Percentiles rank a stretch among this genome's conserved stretches.
These are phyloP conservation scores for Parazoanthus darwini DNA, from an alignment of 92 coral and sea anemone genomes.

Conservation along the genomic window DNA sequence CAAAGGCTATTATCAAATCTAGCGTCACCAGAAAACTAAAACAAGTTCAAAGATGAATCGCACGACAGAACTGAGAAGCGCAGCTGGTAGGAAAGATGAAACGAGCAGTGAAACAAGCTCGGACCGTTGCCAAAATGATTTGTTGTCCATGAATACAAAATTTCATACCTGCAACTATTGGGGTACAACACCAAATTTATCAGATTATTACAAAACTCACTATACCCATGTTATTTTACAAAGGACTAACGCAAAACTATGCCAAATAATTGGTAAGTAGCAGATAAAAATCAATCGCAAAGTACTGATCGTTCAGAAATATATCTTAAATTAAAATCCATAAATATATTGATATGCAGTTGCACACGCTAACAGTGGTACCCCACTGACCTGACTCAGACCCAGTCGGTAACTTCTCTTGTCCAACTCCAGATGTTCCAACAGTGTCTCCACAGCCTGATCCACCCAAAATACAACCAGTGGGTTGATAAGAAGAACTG, in stretches of 20 bases:
- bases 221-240: background rate
- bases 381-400: slow-evolving; percentile 87
- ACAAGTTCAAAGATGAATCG: background rate
- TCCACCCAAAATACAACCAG: slow-evolving; percentile 45
- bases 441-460: slow-evolving; percentile 88
- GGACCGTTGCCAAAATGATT: background rate
- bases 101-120: background rate
- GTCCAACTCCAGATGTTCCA: slow-evolving; percentile 87
- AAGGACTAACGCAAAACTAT: background rate
- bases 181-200: background rate
- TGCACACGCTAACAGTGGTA: no score
- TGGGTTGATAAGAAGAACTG: slow-evolving; percentile 22
- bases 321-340: no score
- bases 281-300: background rate
- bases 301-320: no score
- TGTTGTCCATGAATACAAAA: background rate
- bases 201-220: no score
- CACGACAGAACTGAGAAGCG: background rate
- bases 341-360: no score
- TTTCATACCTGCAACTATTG: background rate
- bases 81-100: background rate
- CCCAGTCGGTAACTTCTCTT: slow-evolving; percentile 90
- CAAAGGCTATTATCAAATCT: no score
- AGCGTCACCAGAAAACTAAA: no score
- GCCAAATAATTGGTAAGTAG: background rate